Evolutionary conservation across 2,113 vertebrate species (phyloP), one percentile per base, ranked within the genome.

Genomic region (Hippocampus guttulatus): DNA sequence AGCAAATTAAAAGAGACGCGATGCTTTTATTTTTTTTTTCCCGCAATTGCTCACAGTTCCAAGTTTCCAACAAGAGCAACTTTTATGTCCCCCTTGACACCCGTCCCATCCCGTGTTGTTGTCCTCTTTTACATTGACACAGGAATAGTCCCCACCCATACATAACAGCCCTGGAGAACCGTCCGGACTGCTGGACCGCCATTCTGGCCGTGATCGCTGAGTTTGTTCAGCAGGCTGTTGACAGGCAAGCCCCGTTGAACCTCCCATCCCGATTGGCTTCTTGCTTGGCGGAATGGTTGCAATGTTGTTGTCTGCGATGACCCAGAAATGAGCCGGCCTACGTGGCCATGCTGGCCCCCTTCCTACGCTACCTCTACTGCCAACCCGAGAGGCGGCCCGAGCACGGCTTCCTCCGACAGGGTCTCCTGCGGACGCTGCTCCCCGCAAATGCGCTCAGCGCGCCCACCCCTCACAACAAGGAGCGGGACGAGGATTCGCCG

Each of bases 341-440:
- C 77, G 74, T 98, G 69, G 81, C 78, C 84, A 91, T 96, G 91
- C 89, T 99, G 92, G 86, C 82, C 10, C 94, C 96, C 0, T 98
- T 99, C 88, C 89, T 99, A 2, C 92, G 92, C 57, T 98, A 93
- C 83, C 85, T 99, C 2, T 99, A 96, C 85, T 97, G 96, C 3
- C 94, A 97, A 67, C 94, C 96, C 1, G 93, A 87, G 74, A 94
- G 94, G 52, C 80, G 90, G 47, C 64, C 92, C 11, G 94, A 95
- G 74, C 90, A 96, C 30, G 92, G 93, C 23, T 83, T 94, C 40
- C 90, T 99, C n/a, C 86, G 95, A 57, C 91, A 94, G 65, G 76
- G 90, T 45, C 92, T 98, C 8, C 92, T 96, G n/a, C 91, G 92
- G 84, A 81, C 93, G 60, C 84, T 98, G 63, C 86, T 98, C 75